Conservation (phyloP, 2,888 invertebrate genomes). For the Branchipolynoe longqiensis region DNA sequence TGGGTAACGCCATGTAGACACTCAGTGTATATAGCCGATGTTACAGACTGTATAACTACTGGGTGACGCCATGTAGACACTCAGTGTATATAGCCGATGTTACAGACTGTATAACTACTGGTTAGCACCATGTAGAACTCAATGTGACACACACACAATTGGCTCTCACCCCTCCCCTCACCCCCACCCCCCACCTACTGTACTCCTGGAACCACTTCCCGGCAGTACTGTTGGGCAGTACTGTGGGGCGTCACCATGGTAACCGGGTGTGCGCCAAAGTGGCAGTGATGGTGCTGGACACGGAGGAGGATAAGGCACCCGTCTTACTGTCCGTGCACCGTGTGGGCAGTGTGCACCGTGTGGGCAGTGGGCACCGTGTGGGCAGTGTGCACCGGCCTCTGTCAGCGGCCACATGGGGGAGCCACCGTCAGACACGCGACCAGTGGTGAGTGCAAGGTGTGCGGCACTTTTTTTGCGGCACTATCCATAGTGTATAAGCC, state of each 20-base stretch:
- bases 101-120: no score
- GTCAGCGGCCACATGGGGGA: no score
- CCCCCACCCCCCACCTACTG: not conserved
- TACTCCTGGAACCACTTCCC: not conserved
- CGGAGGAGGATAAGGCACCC: conserved; percentile 8
- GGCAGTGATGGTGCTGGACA: conserved; percentile 4
- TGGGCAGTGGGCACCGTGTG: not conserved
- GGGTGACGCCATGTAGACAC: no score
- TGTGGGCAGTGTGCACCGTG: conserved; percentile 29
- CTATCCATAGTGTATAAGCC: no score
- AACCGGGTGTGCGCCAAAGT: conserved; percentile 1
- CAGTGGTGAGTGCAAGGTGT: conserved; percentile 35
- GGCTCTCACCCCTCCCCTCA: no score
- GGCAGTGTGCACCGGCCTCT: not conserved
- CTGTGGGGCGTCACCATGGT: conserved; percentile 20
- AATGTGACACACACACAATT: no score
- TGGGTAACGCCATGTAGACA: no score
- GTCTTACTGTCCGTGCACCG: conserved; percentile 25
- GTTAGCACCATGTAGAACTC: not conserved
- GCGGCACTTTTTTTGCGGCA: not conserved
- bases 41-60: no score
- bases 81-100: no score
- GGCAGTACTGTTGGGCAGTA: not conserved
- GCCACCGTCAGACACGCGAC: not conserved
- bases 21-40: no score